Evolutionary conservation across 2,888 invertebrate genomes (phyloP).

Genomic region (Ctena decussata): DNA sequence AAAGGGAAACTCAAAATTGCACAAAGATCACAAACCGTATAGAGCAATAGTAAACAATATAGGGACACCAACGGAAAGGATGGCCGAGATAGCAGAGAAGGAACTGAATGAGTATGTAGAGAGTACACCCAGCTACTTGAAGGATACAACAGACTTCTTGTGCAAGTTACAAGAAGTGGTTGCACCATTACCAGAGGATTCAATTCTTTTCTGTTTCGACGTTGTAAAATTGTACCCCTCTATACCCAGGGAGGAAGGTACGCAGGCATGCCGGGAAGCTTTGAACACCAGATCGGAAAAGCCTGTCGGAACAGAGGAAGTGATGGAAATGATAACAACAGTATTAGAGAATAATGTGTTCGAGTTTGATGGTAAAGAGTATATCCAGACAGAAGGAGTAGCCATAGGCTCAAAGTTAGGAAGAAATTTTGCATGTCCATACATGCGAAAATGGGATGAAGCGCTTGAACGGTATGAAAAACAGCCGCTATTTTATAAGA

Average conservation of each 20-base stretch:
- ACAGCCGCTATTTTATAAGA: too few relatives aligned
- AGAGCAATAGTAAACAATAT: slow-evolving; percentile 22
- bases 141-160: too few relatives aligned
- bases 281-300: not conserved
- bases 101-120: slow-evolving; percentile 18
- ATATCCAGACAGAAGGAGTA: slow-evolving; percentile 23
- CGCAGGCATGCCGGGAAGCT: slow-evolving; percentile 21
- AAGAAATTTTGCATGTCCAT: slow-evolving; percentile 29
- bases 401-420: slow-evolving; percentile 32
- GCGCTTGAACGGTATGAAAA: too few relatives aligned
- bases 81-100: slow-evolving; percentile 20
- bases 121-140: too few relatives aligned
- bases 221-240: too few relatives aligned
- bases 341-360: slow-evolving; percentile 40
- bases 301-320: not conserved
- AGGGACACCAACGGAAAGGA: slow-evolving; percentile 22
- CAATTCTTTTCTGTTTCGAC: too few relatives aligned
- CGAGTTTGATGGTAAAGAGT: slow-evolving; percentile 3
- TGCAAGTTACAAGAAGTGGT: too few relatives aligned
- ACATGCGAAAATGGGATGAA: too few relatives aligned
- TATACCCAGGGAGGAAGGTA: too few relatives aligned
- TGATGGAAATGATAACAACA: slow-evolving; percentile 18
- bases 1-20: slow-evolving; percentile 32
- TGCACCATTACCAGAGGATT: too few relatives aligned
- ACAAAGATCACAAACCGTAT: slow-evolving; percentile 3